These are phyloP conservation scores for Drosophila pandora DNA, from an alignment of 1,140 invertebrate species.

Conservation along the genomic window DNA sequence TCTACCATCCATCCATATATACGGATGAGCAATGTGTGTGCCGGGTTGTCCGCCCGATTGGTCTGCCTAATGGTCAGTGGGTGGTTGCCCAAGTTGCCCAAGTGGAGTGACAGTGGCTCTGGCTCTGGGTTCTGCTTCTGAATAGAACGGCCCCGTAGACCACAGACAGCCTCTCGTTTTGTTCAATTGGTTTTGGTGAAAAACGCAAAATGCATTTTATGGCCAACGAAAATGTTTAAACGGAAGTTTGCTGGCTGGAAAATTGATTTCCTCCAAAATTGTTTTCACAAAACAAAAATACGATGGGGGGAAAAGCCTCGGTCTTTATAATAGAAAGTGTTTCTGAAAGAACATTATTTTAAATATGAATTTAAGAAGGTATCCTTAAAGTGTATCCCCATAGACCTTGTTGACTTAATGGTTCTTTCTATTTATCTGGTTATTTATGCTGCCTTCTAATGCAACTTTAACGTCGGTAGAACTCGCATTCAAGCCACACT, in stretches of 20 bases:
- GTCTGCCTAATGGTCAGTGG: constrained; percentile 58
- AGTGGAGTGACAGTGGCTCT: constrained; percentile 8
- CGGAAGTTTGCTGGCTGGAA: neutral
- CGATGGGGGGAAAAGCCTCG: neutral
- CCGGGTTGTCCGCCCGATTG: constrained; percentile 58
- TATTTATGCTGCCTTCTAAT: constrained; percentile 71
- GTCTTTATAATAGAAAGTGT: neutral
- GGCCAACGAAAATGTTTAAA: constrained; percentile 25
- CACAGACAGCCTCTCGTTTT: constrained; percentile 49
- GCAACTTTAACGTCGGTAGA: constrained; percentile 61
- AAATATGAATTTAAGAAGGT: neutral
- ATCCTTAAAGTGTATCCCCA: constrained; percentile 1
- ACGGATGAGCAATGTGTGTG: constrained; percentile 10
- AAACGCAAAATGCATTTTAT: constrained; percentile 64
- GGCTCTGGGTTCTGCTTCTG: constrained; percentile 4
- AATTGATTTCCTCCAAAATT: constrained; percentile 24
- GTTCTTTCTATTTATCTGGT: constrained; percentile 30
- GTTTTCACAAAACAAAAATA: neutral
- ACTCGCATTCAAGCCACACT: constrained; percentile 35
- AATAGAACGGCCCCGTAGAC: constrained; percentile 43
- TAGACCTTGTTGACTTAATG: constrained; percentile 38
- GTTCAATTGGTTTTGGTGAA: constrained; percentile 67
- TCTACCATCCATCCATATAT: constrained; percentile 5
- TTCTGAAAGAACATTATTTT: neutral
- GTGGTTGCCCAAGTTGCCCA: constrained; percentile 3